Evolutionary conservation across 1,140 invertebrate species (phyloP).

Genomic region (Neomicropteryx cornuta): DNA sequence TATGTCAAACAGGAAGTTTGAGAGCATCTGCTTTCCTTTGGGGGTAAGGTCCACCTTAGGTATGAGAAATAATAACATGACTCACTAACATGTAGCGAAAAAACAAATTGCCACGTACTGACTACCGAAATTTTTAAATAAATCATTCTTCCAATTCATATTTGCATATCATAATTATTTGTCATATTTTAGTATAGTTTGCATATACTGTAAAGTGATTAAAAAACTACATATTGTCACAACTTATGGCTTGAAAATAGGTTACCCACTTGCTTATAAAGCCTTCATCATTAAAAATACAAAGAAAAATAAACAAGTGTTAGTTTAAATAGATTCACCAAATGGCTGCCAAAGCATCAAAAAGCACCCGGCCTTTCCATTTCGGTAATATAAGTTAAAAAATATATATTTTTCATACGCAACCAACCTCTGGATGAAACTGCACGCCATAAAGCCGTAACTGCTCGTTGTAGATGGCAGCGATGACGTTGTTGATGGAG

Average conservation of each 20-base stretch:
- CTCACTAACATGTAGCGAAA: conserved; percentile 1
- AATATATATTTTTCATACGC: background rate
- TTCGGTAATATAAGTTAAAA: background rate
- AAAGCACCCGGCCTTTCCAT: too few species aligned
- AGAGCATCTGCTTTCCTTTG: conserved; percentile 84
- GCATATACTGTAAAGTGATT: too few species aligned
- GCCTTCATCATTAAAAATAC: too few species aligned
- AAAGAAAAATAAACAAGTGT: too few species aligned
- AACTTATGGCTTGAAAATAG: too few species aligned
- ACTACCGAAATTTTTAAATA: too few species aligned
- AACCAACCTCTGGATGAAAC: conserved; percentile 81
- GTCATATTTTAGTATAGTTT: too few species aligned
- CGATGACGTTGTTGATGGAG: conserved; percentile 69
- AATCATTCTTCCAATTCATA: too few species aligned
- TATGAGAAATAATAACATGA: background rate
- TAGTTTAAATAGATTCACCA: background rate
- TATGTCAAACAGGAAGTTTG: conserved; percentile 92
- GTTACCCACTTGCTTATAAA: too few species aligned
- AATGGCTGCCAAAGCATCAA: background rate
- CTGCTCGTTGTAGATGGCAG: conserved; percentile 88
- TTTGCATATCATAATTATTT: too few species aligned
- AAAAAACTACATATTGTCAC: too few species aligned
- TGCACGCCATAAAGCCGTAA: conserved; percentile 91
- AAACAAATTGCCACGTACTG: conserved; percentile 5
- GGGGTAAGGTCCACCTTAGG: conserved; percentile 79